Evolutionary conservation across 2,888 invertebrate genomes (phyloP), one percentile per base, ranked within the genome.

Genomic region (Smittia aterrima): DNA sequence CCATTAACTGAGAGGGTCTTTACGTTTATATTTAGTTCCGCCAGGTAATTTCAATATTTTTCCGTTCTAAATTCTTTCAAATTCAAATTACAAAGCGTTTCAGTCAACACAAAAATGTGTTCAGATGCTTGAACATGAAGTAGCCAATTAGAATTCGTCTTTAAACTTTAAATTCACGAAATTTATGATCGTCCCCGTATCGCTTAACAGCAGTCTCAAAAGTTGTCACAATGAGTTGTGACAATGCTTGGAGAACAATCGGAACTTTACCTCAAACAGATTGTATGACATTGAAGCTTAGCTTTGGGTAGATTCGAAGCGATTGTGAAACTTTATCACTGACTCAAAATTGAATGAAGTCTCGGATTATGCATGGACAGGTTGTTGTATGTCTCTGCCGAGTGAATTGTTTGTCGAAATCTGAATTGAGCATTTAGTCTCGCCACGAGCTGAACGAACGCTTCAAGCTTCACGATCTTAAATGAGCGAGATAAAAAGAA

Each of bases 361-460:
- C n/a, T n/a, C n/a, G n/a, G 41, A 68, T 47, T 68, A 47, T 68
- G 24, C 25, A 47, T 25, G 47, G 6, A 7, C 22, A 32, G 32
- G 27, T 20, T 25, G 20, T n/a, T 32, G n/a, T n/a, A n/a, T n/a
- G n/a, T n/a, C n/a, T n/a, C n/a, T 66, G 38, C 20, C 40, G 18
- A 32, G 32, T 24, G 58, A 66, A 66, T 66, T 66, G 25, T 40
- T 27, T n/a, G 40, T 11, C 27, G 40, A 66, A 66, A 40, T 18
- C n/a, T 9, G 32, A 66, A 40, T 16, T 13, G 27, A 40, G 1
- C 71, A 20, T 72, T 72, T 72, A 38, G 71, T 72, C 53, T 47
- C 70, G 70, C 70, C 27, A 67, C 67, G 32, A 20, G 9, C 16
- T 38, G 11, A n/a, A 66, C n/a, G 38, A 32, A 9, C 20, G 22